These are phyloP conservation scores for Palaemon carinicauda DNA, from an alignment of 1,140 invertebrate genomes.

Conservation along the genomic window DNA sequence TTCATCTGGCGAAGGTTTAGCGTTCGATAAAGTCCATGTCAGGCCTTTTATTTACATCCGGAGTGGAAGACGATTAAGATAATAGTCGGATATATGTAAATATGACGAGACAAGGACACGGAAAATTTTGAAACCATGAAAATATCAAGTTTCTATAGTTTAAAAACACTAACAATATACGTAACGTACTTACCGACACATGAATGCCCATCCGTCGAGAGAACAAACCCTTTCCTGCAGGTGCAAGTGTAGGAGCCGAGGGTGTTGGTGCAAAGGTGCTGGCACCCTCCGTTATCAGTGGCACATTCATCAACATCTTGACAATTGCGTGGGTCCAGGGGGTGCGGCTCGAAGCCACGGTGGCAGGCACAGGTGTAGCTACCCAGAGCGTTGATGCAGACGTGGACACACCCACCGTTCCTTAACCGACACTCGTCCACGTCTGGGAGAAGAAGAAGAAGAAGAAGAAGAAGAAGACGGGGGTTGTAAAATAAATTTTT, in stretches of 20 bases:
- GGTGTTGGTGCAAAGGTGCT: constrained; percentile 63
- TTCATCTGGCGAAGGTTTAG: no score
- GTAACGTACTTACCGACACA: constrained; percentile 62
- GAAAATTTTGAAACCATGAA: background rate
- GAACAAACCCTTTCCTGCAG: constrained; percentile 63
- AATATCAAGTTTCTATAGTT: background rate
- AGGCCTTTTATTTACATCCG: no score
- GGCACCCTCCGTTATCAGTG: constrained; percentile 62
- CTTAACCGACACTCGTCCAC: constrained; percentile 71
- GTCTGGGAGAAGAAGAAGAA: constrained; percentile 65
- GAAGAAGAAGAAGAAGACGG: no score
- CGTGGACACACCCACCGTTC: constrained; percentile 64
- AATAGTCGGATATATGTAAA: no score
- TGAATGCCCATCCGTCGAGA: constrained; percentile 42
- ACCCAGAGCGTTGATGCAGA: constrained; percentile 64
- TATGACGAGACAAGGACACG: background rate
- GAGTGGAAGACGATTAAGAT: no score
- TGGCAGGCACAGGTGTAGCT: constrained; percentile 71
- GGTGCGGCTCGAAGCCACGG: constrained; percentile 59
- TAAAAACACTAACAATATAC: no score
- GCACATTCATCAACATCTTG: constrained; percentile 64
- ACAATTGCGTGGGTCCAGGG: constrained; percentile 41
- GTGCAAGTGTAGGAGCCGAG: constrained; percentile 64
- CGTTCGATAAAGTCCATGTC: no score
- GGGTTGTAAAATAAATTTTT: no score